Conservation (phyloP, 2,888 invertebrate species). For the Sarcophaga subvicina region DNA sequence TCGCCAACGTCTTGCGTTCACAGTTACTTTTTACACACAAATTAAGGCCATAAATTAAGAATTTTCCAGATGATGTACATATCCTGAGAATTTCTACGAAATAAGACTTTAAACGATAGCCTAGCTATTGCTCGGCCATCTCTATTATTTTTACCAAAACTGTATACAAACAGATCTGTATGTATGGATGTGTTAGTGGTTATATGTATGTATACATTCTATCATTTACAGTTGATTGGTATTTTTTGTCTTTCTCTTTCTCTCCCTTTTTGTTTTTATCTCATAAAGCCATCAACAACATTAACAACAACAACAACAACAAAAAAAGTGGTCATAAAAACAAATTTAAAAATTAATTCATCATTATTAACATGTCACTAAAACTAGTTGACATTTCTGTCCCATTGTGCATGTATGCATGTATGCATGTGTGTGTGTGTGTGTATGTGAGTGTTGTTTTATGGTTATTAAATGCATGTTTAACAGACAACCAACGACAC, state of each 20-base stretch:
- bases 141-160: neutral
- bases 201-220: slow-evolving; percentile 11
- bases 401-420: slow-evolving; percentile 10
- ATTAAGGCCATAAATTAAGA: too few relatives aligned
- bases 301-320: neutral
- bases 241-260: slow-evolving; percentile 33
- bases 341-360: slow-evolving; percentile 79
- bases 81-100: too few relatives aligned
- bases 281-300: slow-evolving; percentile 63
- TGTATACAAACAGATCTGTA: neutral
- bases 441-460: slow-evolving; percentile 47
- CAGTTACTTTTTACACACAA: too few relatives aligned
- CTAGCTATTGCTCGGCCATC: too few relatives aligned
- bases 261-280: slow-evolving; percentile 54
- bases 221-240: slow-evolving; percentile 6
- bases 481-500: slow-evolving; percentile 57
- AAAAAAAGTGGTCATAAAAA: slow-evolving; percentile 61
- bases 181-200: neutral
- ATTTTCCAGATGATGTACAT: too few relatives aligned
- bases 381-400: slow-evolving; percentile 77
- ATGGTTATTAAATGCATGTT: slow-evolving; percentile 68
- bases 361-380: slow-evolving; percentile 80
- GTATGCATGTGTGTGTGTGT: slow-evolving; percentile 3
- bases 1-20: too few relatives aligned
- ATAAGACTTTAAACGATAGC: too few relatives aligned